These are phyloP conservation scores for Chondrosia reniformis DNA, from an alignment of 37 sponge, comb jelly and placozoan species.

Conservation along the genomic window DNA sequence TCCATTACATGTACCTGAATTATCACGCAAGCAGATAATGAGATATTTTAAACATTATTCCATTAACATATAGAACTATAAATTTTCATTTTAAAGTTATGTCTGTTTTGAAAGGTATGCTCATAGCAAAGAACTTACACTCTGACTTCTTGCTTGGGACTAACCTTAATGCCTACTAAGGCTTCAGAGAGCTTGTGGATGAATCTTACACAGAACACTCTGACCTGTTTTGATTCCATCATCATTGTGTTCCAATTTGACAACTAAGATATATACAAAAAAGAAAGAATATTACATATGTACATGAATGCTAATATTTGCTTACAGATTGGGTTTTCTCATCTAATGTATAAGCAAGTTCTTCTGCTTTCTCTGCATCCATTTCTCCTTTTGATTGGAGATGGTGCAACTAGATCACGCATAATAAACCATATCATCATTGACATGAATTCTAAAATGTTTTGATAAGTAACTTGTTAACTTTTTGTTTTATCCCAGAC, in stretches of 20 bases:
- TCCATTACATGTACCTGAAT: no score
- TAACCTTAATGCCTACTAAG: slow-evolving; percentile 32
- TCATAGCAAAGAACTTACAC: no score
- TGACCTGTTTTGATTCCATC: slow-evolving; percentile 19
- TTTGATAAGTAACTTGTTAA: neutral
- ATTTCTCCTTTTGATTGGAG: slow-evolving; percentile 8
- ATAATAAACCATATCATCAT: no score
- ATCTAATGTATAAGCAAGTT: slow-evolving; percentile 6
- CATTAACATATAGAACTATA: no score
- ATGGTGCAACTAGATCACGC: no score
- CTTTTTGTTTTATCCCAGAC: neutral
- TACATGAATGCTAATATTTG: neutral
- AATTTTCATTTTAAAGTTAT: no score
- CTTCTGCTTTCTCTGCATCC: slow-evolving; percentile 16
- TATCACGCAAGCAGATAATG: no score
- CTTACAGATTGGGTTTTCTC: slow-evolving; percentile 34
- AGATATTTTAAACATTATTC: no score
- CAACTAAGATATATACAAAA: neutral
- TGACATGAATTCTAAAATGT: neutral
- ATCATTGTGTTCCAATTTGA: slow-evolving; percentile 37
- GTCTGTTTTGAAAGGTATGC: no score
- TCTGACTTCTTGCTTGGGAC: no score
- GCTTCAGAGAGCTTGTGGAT: slow-evolving; percentile 33
- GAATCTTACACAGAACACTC: slow-evolving; percentile 31
- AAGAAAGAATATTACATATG: neutral